phyloP scores from a whole-genome alignment of 2,888 invertebrate species.

The Hermodice carunculata region DNA sequence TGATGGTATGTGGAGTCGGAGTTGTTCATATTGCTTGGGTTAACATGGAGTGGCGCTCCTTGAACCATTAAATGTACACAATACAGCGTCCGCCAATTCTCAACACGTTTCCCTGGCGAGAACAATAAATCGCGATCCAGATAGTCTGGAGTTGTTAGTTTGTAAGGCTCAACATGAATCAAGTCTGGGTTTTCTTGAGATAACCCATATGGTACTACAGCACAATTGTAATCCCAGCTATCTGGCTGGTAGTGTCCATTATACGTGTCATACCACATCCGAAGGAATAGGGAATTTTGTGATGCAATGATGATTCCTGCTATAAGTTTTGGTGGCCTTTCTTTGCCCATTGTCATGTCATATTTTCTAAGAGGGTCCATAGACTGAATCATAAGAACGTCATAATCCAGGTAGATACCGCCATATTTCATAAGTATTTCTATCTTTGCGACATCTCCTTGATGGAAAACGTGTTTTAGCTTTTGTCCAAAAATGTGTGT shows the following conservation, averaged over 20 bases:
- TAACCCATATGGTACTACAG: slow-evolving; percentile 30
- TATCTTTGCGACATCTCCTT: slow-evolving; percentile 38
- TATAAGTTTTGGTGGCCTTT: slow-evolving; percentile 35
- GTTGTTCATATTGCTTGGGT: background rate
- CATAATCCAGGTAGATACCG: slow-evolving; percentile 43
- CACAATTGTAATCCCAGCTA: slow-evolving; percentile 43
- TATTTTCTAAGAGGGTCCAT: slow-evolving; percentile 34
- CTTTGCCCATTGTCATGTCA: slow-evolving; percentile 37
- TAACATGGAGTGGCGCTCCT: background rate
- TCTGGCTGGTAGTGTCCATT: slow-evolving; percentile 33
- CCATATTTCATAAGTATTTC: slow-evolving; percentile 41
- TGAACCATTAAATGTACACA: slow-evolving; percentile 6
- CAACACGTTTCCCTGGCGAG: background rate
- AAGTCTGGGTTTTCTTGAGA: background rate
- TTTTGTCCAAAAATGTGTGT: slow-evolving; percentile 24
- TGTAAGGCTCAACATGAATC: background rate
- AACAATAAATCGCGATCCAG: background rate
- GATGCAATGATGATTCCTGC: slow-evolving; percentile 38
- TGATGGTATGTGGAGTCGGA: background rate
- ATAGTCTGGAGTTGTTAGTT: slow-evolving; percentile 10
- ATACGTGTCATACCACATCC: slow-evolving; percentile 34
- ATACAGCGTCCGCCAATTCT: slow-evolving; percentile 5
- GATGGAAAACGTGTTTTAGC: slow-evolving; percentile 32
- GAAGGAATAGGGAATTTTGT: slow-evolving; percentile 29
- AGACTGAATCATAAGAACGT: slow-evolving; percentile 39